Conservation (phyloP, 2,113 vertebrate species). For the Turdus rufiventris region DNA sequence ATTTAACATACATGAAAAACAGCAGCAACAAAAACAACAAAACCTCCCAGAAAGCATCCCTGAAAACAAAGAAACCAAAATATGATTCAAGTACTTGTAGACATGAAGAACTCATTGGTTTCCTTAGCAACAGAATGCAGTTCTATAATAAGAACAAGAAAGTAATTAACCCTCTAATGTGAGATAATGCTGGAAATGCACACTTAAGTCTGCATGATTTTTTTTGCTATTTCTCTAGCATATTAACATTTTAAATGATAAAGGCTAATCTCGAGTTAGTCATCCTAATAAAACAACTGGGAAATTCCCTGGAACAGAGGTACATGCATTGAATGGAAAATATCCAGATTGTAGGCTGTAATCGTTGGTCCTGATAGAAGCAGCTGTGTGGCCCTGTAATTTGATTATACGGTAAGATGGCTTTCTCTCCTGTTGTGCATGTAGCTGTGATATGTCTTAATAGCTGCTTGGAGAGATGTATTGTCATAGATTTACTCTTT, state of each 20-base stretch:
- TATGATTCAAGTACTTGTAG: conserved; percentile 22
- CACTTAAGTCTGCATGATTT: neutral
- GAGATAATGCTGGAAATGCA: conserved; percentile 51
- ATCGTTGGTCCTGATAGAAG: neutral
- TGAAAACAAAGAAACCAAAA: conserved; percentile 24
- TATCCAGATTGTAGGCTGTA: neutral
- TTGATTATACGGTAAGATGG: neutral
- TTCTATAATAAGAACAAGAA: conserved; percentile 62
- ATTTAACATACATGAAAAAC: neutral
- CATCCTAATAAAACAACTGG: neutral
- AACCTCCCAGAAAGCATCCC: neutral
- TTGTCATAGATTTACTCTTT: neutral
- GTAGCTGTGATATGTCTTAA: neutral
- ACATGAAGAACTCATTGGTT: conserved; percentile 45
- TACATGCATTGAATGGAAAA: neutral
- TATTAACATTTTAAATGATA: conserved; percentile 16
- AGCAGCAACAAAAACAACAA: neutral
- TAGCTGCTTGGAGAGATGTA: neutral
- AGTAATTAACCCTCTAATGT: conserved; percentile 65
- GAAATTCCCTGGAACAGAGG: neutral
- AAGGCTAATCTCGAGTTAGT: neutral
- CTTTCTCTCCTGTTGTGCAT: neutral
- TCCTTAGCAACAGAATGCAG: conserved; percentile 57
- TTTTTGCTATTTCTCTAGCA: neutral
- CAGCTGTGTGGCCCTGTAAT: neutral